These are phyloP conservation scores for Triops cancriformis DNA, from an alignment of 1,140 invertebrate genomes.

Conservation along the genomic window DNA sequence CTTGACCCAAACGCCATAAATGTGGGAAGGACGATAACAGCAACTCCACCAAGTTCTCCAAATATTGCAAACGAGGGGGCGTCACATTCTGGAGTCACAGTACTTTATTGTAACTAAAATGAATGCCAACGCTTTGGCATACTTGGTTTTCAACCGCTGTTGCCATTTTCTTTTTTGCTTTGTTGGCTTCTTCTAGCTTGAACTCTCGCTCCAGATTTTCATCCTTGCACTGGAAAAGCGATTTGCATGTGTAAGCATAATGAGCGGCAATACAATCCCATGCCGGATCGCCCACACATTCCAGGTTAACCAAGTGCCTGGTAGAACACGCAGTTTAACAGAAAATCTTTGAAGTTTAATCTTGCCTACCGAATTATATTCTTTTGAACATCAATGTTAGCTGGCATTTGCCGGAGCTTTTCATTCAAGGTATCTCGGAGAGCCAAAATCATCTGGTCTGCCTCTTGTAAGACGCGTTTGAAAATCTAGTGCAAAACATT, in stretches of 20 bases:
- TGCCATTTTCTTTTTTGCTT: constrained; percentile 13
- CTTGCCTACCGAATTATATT: constrained; percentile 67
- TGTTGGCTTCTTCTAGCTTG: constrained; percentile 18
- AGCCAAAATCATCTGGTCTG: constrained; percentile 74
- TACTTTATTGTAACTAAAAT: background rate
- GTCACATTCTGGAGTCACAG: constrained; percentile 10
- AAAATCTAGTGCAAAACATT: constrained; percentile 50
- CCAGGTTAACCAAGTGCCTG: constrained; percentile 52
- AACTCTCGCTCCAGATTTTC: constrained; percentile 41
- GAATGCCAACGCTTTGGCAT: background rate
- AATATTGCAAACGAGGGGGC: constrained; percentile 52
- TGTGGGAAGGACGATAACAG: constrained; percentile 65
- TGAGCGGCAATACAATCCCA: constrained; percentile 82
- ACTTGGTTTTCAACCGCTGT: background rate
- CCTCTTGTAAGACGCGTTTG: constrained; percentile 76
- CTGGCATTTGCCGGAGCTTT: constrained; percentile 77
- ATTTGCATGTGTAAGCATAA: constrained; percentile 59
- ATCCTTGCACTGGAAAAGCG: constrained; percentile 54
- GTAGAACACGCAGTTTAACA: background rate
- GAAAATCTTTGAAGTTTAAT: background rate
- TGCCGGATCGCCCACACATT: constrained; percentile 72
- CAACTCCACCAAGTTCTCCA: constrained; percentile 62
- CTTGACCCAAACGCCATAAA: constrained; percentile 79
- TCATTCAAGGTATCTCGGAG: constrained; percentile 69
- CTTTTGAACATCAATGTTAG: constrained; percentile 85